Base-by-base conservation (phyloP, 2,888 invertebrate species). In the Pterostichus madidus region DNA sequence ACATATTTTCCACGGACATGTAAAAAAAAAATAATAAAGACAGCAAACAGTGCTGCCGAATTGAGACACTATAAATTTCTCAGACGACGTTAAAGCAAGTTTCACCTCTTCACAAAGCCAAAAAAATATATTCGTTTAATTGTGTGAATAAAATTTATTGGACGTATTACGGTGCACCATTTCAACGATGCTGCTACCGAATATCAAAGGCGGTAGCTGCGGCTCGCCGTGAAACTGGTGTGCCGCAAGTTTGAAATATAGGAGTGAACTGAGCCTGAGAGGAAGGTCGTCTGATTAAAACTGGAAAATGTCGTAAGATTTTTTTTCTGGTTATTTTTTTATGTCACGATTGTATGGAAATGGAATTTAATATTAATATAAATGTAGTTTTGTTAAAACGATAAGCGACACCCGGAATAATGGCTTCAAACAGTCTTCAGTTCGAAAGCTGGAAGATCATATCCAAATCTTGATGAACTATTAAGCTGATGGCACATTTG, bases 71-170 rank as follows among this genome's bases (percentile, higher is more conserved):
- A 86, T 86, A 86, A 86, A 86, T 86, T 84, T 84, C 64, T 80
- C 52, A 59, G 53, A 64, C 56, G 84, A 84, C 83, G 73, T 84
- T 83, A 78, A 83, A 77, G 84, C 84, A 73, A 80, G 84, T 84
- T 84, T 82, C 78, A 81, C 82, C 83, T 83, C 78, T 76, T 71
- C 79, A 83, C 83, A 80, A 73, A 81, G 84, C 80, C 80, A 84
- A 78, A 80, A 84, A 84, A 75, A 73, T 78, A 81, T 71, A 79
- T 52, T 77, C 85, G 82, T 84, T 84, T 85, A 84, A 86, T 86
- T 86, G 86, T 86, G 85, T 86, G 86, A 85, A 86, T 85, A 85
- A 85, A 86, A 86, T 86, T 85, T 86, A 86, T 86, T 86, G 84
- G 80, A 78, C 83, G 84, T 84, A 83, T 77, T 83, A 61, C 31